Percentiles rank a stretch among this genome's conserved stretches.
phyloP scores from a whole-genome alignment of 64 coral and sea anemone genomes.

The Exaiptasia diaphana region DNA sequence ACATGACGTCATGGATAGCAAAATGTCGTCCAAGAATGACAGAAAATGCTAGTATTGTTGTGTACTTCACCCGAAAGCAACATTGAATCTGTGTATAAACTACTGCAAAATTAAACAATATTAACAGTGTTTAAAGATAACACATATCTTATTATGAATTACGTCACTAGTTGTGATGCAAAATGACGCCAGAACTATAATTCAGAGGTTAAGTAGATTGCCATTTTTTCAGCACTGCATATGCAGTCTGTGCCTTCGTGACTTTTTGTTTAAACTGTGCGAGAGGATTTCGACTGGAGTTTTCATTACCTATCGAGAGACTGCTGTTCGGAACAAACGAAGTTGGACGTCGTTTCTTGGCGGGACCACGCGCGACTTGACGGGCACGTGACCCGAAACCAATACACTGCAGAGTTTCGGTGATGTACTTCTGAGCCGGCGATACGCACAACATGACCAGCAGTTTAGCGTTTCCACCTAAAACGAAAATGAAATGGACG shows the following conservation, averaged over 20 bases:
- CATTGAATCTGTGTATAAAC: no score
- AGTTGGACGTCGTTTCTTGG: constrained; percentile 88
- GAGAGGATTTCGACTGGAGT: background rate
- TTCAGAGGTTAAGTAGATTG: constrained; percentile 7
- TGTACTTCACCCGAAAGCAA: no score
- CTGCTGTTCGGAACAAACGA: constrained; percentile 67
- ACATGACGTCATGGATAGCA: no score
- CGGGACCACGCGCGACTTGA: constrained; percentile 86
- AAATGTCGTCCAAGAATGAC: no score
- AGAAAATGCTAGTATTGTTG: no score
- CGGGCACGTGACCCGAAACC: constrained; percentile 97
- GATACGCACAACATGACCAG: constrained; percentile 96
- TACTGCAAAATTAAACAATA: no score
- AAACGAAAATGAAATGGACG: background rate
- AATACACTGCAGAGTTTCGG: constrained; percentile 93
- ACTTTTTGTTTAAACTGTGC: constrained; percentile 28
- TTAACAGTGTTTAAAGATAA: no score
- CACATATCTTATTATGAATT: no score
- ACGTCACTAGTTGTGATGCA: no score
- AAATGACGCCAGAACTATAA: no score
- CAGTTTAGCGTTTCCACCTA: constrained; percentile 94
- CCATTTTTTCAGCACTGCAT: background rate
- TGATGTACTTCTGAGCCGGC: constrained; percentile 91
- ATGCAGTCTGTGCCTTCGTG: background rate
- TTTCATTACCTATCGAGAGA: constrained; percentile 58